Base-by-base conservation (phyloP, 2,888 invertebrate genomes). In the Tanytarsus gracilentus region DNA sequence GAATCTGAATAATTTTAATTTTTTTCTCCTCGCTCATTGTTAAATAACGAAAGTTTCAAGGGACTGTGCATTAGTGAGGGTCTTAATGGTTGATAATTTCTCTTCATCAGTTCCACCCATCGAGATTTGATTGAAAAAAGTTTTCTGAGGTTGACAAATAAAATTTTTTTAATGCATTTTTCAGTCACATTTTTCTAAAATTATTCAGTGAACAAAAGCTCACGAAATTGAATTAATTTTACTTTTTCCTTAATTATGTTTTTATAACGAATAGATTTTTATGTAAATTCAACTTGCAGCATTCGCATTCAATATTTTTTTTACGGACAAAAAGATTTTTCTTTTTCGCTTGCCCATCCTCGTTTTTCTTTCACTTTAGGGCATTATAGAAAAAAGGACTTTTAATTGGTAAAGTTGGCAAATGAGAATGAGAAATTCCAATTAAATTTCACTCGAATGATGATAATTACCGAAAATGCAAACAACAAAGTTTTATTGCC, bases 221-320 rank as follows among this genome's bases (percentile, higher is more conserved):
- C 11, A 50, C 23, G 39, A 50, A 60, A 49, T 36, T 27, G 50
- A 60, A 50, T 60, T 36, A 60, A 60, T 60, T 60, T 26, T 60
- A 40, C 27, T 50, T 50, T 36, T 40, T 2, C 11, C 11, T 50
- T 60, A 60, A 60, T 60, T 60, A 60, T 50, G 60, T 60, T 60
- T 59, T 59, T 60, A 60, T 60, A 60, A 60, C 18, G 50, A 60
- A 60, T 50, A 50, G 49, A 60, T 60, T 60, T 33, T 50, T 23
- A 60, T 60, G 49, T 50, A 60, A 60, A 60, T 60, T 48, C 29
- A 21, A 4, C 9, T 26, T 11, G n/a, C 23, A 21, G 25, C 40
- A 56, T 40, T 39, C 55, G 18, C 40, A 40, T 56, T 56, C 55
- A 36, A 56, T 56, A 56, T 40, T 56, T n/a, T n/a, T n/a, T 56